These are phyloP conservation scores for Chironex yamaguchii DNA, from an alignment of 30 jellyfish, hydroid and myxozoan species.

Conservation along the genomic window DNA sequence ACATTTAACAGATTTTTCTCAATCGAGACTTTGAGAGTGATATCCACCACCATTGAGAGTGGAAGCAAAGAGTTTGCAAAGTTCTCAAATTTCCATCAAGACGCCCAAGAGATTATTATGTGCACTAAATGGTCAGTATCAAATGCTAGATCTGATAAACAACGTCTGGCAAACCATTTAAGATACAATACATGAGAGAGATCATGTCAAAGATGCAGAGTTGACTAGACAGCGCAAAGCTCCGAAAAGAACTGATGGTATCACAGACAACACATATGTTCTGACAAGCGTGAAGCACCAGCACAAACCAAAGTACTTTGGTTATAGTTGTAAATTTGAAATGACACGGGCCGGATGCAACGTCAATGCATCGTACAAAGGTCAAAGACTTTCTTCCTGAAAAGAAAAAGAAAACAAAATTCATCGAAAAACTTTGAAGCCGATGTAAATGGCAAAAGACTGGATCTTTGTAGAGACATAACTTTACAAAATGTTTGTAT, in stretches of 20 bases:
- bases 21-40: not conserved
- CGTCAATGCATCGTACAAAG: too few relatives aligned
- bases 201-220: not conserved
- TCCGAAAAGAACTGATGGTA: not conserved
- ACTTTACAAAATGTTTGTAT: too few relatives aligned
- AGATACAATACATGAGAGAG: not conserved
- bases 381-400: too few relatives aligned
- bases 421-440: too few relatives aligned
- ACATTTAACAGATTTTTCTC: not conserved
- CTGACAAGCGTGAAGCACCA: not conserved
- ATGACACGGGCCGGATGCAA: too few relatives aligned
- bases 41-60: not conserved
- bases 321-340: too few relatives aligned
- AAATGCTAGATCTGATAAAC: not conserved
- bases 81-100: not conserved
- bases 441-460: too few relatives aligned
- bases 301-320: too few relatives aligned
- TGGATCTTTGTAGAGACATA: too few relatives aligned
- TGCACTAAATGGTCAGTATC: not conserved
- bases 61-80: not conserved
- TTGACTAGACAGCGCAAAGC: not conserved
- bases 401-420: too few relatives aligned
- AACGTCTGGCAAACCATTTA: not conserved
- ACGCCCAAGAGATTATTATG: not conserved
- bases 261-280: not conserved